Base-by-base conservation (phyloP, 1,140 invertebrate species). In the Meloidogyne floridensis region DNA sequence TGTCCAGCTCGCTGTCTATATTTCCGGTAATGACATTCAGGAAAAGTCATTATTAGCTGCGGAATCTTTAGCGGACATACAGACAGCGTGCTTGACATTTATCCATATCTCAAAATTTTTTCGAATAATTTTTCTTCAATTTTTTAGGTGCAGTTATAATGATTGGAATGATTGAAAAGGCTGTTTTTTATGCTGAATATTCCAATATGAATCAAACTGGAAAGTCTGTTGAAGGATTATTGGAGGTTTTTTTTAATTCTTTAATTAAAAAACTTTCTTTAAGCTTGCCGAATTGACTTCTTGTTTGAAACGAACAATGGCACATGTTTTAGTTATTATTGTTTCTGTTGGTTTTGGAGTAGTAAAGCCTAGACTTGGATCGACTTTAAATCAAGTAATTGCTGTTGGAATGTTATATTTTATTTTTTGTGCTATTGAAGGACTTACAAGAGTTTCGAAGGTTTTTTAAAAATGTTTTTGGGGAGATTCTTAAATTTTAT, bases 321-420 rank as follows among this genome's bases (percentile, higher is more conserved):
- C 96, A 3, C 92, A 96, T 83, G 96, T 97, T 93, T 91, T 98
- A 18, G 94, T 98, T 74, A 94, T 98, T 51, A 96, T 97, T 80
- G 95, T 96, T 77, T 95, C 94, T 84, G 91, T 97, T 72, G 96
- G 96, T 70, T 97, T 96, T 92, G 96, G 96, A 54, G 96, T 97
- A 87, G 95, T 97, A 82, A 97, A 96, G 94, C 95, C 95, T 2
- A 92, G 95, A 69, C 91, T 97, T 70, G 95, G 95, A 65, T 93
- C 94, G 8, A 94, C 94, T 82, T 91, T 96, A 77, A 94, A 95
- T 90, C 93, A 94, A 87, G 94, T 96, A n/a, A 92, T 95, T 73
- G 93, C 93, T 82, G 93, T 95, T 77, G 95, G 95, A 18, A 83
- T 84, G 69, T 69, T 96, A 0, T 97, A 95, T 91, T 95, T 95